Conservation (phyloP, 2,888 invertebrate genomes). For the Tromatobia lineatoria region DNA sequence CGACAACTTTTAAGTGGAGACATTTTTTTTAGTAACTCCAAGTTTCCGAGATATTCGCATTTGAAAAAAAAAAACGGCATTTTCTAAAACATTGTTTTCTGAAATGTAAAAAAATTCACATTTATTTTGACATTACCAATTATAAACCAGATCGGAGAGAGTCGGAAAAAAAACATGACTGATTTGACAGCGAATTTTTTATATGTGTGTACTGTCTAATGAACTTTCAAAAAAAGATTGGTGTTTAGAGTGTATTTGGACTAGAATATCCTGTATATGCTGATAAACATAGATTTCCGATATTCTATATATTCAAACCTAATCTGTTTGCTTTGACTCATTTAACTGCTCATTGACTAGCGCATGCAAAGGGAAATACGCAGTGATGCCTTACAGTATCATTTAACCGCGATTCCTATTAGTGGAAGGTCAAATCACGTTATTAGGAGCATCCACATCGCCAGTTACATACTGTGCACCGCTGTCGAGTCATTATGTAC, state of each 20-base stretch:
- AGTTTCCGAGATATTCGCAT: too few species aligned
- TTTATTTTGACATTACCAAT: too few species aligned
- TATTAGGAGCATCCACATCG: constrained; percentile 28
- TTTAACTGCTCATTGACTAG: constrained; percentile 21
- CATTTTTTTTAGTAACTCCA: too few species aligned
- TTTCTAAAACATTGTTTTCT: too few species aligned
- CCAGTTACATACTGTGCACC: constrained; percentile 16
- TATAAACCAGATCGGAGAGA: too few species aligned
- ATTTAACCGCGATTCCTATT: background rate
- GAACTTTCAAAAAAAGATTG: background rate
- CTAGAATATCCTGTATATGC: background rate
- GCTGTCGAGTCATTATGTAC: constrained; percentile 1
- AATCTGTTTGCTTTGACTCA: constrained; percentile 15
- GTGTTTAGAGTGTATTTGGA: background rate
- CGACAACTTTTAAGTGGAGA: too few species aligned
- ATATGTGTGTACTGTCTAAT: background rate
- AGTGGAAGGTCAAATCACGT: constrained; percentile 33
- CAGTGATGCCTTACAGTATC: constrained; percentile 34
- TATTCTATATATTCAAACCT: background rate
- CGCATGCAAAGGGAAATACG: constrained; percentile 7
- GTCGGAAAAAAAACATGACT: too few species aligned
- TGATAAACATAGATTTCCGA: constrained; percentile 10
- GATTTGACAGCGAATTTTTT: too few species aligned
- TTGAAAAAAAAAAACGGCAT: too few species aligned
- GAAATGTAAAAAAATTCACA: too few species aligned